These are phyloP conservation scores for Drosophila orosa DNA, from an alignment of 1,140 invertebrate species.

Conservation along the genomic window DNA sequence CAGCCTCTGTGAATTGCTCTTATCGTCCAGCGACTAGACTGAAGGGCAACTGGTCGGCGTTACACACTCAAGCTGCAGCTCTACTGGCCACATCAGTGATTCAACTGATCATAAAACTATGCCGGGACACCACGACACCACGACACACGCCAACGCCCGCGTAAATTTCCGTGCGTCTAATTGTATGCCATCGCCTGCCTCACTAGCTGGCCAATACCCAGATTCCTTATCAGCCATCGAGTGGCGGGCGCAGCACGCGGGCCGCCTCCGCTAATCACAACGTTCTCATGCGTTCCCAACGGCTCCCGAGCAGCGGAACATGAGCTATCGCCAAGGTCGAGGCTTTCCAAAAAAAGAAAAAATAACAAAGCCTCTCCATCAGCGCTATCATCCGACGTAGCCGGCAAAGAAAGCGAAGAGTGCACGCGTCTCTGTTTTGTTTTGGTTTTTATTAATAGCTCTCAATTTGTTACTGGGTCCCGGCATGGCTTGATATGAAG, in stretches of 20 bases:
- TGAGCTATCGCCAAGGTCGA: conserved; percentile 62
- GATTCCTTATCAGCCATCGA: conserved; percentile 44
- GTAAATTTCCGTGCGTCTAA: conserved; percentile 65
- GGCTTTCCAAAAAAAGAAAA: conserved; percentile 45
- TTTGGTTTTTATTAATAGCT: conserved; percentile 65
- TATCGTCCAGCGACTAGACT: conserved; percentile 33
- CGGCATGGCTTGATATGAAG: conserved; percentile 23
- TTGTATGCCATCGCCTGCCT: conserved; percentile 53
- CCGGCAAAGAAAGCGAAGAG: conserved; percentile 44
- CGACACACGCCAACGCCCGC: conserved; percentile 45
- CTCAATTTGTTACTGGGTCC: conserved; percentile 53
- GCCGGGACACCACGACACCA: conserved; percentile 8
- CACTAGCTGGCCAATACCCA: conserved; percentile 49
- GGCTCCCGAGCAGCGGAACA: conserved; percentile 30
- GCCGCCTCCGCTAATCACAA: conserved; percentile 55
- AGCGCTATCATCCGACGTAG: conserved; percentile 52
- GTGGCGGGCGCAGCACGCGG: conserved; percentile 50
- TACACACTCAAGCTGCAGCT: background rate
- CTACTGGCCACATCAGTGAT: conserved; percentile 8
- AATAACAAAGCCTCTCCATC: conserved; percentile 39
- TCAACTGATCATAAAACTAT: conserved; percentile 29
- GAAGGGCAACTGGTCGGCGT: conserved; percentile 34
- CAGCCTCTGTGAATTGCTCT: background rate
- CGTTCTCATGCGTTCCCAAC: conserved; percentile 56
- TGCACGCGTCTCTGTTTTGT: conserved; percentile 69